Evolutionary conservation across 2,113 vertebrate species (phyloP).

Genomic region (Lethenteron camtschaticum): DNA sequence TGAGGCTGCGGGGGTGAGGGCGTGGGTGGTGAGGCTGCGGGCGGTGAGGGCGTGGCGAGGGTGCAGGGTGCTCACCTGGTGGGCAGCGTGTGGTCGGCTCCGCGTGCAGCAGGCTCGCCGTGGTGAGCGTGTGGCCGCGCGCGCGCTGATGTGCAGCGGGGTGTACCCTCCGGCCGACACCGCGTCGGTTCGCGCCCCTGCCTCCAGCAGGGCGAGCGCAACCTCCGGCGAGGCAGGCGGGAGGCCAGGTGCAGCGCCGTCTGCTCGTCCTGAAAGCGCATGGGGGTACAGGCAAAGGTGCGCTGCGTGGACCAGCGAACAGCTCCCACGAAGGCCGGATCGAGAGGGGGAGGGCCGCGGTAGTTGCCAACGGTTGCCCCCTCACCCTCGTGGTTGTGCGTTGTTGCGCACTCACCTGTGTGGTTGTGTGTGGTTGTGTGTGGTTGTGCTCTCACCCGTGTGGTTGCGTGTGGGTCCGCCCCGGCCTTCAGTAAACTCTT

Average conservation of each 20-base stretch:
- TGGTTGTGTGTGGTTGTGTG: too few species aligned
- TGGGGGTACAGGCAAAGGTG: too few species aligned
- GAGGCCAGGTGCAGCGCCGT: constrained; percentile 18
- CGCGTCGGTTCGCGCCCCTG: constrained; percentile 87
- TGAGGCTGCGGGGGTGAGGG: too few species aligned
- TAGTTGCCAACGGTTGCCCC: too few species aligned
- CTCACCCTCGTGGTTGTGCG: too few species aligned
- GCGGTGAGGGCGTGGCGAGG: too few species aligned
- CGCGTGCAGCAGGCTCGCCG: constrained; percentile 63
- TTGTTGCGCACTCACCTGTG: too few species aligned
- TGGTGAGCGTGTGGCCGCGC: constrained; percentile 79
- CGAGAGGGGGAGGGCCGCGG: too few species aligned
- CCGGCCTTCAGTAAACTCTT: background rate
- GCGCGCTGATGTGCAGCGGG: constrained; percentile 70
- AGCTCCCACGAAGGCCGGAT: too few species aligned
- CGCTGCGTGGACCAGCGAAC: too few species aligned
- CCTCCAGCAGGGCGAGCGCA: constrained; percentile 73
- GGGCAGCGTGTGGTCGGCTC: constrained; percentile 65
- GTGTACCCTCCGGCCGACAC: constrained; percentile 82
- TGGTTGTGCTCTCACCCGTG: background rate
- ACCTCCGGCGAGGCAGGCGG: constrained; percentile 85
- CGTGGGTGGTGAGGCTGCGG: too few species aligned
- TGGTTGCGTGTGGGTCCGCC: background rate
- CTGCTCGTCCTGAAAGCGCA: background rate
- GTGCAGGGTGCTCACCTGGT: constrained; percentile 40